phyloP scores from a whole-genome alignment of 2,113 vertebrate genomes.

The Euleptes europaea region DNA sequence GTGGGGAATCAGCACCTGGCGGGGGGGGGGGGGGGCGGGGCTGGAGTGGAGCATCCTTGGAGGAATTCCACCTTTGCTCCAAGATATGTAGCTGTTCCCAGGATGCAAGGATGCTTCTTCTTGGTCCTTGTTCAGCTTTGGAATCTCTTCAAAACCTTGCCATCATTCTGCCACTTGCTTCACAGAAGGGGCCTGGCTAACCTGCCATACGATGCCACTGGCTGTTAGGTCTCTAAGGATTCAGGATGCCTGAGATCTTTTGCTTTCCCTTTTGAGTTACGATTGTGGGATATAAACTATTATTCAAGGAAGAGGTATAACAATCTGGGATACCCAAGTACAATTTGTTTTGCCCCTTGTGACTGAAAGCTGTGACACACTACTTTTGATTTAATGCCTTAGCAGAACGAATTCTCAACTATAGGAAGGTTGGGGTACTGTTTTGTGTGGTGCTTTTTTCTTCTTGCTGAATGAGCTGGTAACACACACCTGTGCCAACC shows the following conservation, averaged over 20 bases:
- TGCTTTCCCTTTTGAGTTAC: background rate
- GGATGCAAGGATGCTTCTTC: background rate
- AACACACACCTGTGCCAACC: too few species aligned
- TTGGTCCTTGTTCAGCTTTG: background rate
- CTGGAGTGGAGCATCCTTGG: too few species aligned
- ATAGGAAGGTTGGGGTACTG: background rate
- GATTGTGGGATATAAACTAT: background rate
- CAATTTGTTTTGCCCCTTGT: background rate
- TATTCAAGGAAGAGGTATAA: background rate
- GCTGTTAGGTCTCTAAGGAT: background rate
- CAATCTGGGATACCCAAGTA: background rate
- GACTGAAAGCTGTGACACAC: background rate
- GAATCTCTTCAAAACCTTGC: background rate
- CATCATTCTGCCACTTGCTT: background rate
- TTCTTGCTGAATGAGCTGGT: too few species aligned
- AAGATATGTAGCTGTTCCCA: too few species aligned
- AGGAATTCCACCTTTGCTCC: background rate
- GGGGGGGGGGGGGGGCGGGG: background rate
- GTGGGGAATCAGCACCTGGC: background rate
- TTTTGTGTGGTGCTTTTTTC: background rate
- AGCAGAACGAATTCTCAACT: background rate
- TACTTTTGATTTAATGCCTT: background rate
- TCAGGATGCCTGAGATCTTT: background rate
- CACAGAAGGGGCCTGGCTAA: background rate
- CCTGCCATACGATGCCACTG: background rate